Conservation (phyloP, 2,113 vertebrate species). For the Casuarius casuarius region DNA sequence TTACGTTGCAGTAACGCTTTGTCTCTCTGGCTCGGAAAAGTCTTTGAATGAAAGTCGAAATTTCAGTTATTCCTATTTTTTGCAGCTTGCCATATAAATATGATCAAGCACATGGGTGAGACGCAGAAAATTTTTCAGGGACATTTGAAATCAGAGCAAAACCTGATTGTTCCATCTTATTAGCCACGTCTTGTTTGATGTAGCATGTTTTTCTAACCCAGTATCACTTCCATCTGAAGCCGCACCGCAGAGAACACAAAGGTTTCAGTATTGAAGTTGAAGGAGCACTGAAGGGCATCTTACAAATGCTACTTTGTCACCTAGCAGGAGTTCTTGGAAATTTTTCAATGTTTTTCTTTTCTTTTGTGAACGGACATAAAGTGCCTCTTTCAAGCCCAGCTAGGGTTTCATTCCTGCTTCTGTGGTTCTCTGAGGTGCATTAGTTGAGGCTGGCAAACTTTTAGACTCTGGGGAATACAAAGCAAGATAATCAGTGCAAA, state of each 20-base stretch:
- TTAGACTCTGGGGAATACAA: constrained; percentile 41
- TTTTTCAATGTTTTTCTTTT: constrained; percentile 54
- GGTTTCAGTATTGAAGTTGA: constrained; percentile 53
- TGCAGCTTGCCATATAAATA: constrained; percentile 29
- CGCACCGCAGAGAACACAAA: constrained; percentile 52
- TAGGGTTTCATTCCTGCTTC: constrained; percentile 52
- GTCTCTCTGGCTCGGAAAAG: constrained; percentile 18
- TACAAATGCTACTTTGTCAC: constrained; percentile 58
- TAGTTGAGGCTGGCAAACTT: constrained; percentile 57
- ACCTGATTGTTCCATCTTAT: constrained; percentile 34
- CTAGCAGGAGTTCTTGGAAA: constrained; percentile 56
- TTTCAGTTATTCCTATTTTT: neutral
- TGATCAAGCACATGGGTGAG: constrained; percentile 21
- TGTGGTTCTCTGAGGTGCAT: constrained; percentile 44
- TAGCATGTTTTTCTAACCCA: constrained; percentile 52
- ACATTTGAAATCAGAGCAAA: constrained; percentile 60
- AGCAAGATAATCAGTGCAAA: constrained; percentile 27
- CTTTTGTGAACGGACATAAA: constrained; percentile 65
- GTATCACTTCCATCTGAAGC: constrained; percentile 53
- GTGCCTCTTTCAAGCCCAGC: constrained; percentile 62
- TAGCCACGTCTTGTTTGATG: constrained; percentile 32
- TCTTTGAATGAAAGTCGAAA: constrained; percentile 51
- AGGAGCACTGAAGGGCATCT: constrained; percentile 48
- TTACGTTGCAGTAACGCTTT: neutral
- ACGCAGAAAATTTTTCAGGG: constrained; percentile 3